phyloP scores from a whole-genome alignment of 2,113 vertebrate genomes.

The Xyliphius kryptos region DNA sequence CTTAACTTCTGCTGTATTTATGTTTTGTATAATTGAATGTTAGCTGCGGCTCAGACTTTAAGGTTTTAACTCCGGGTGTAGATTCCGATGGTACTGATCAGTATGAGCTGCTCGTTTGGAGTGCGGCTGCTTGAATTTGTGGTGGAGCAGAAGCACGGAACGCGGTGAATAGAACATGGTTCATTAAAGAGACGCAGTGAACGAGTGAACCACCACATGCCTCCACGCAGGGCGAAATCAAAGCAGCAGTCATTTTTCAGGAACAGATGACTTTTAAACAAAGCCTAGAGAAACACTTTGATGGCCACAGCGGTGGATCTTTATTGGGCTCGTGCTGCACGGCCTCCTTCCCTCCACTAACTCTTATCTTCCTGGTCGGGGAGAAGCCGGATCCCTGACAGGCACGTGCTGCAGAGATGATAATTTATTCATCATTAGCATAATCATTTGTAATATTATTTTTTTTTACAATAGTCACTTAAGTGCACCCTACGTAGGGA shows the following conservation, averaged over 20 bases:
- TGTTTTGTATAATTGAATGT: too few species aligned
- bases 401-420: constrained; percentile 40
- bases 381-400: constrained; percentile 45
- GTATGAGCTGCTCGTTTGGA: background rate
- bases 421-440: constrained; percentile 60
- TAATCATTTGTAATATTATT: constrained; percentile 60
- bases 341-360: constrained; percentile 43
- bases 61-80: too few species aligned
- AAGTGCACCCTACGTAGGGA: constrained; percentile 49
- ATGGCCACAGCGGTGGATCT: constrained; percentile 45
- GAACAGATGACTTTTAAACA: constrained; percentile 55
- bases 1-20: too few species aligned
- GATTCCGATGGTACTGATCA: background rate
- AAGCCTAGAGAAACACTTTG: constrained; percentile 50
- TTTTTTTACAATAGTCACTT: constrained; percentile 63
- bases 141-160: too few species aligned
- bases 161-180: constrained; percentile 6
- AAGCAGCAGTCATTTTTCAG: constrained; percentile 54
- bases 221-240: constrained; percentile 43
- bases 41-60: background rate
- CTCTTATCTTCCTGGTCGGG: constrained; percentile 58
- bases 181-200: constrained; percentile 37
- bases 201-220: constrained; percentile 14
- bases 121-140: background rate
- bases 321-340: constrained; percentile 34